A percentile compares a stretch with the other conserved stretches of the same genome.
Evolutionary conservation across 2,888 invertebrate genomes (phyloP).

Genomic region (Xanthia icteritia): DNA sequence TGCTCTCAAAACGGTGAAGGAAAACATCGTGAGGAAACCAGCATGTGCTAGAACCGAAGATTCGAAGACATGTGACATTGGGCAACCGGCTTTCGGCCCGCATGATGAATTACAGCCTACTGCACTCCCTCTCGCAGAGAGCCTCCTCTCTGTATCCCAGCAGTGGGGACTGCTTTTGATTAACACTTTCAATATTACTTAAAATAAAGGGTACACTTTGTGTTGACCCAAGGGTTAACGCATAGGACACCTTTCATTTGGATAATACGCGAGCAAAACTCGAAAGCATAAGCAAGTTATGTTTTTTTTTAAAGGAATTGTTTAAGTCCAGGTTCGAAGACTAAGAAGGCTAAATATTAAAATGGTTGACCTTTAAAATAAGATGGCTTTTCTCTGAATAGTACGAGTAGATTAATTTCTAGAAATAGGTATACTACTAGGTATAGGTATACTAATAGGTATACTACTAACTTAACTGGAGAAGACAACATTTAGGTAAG

Average conservation of each 20-base stretch:
- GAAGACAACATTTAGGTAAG: background rate
- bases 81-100: too few species aligned
- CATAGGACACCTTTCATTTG: too few species aligned
- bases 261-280: background rate
- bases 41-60: too few species aligned
- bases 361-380: slow-evolving; percentile 5
- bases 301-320: background rate
- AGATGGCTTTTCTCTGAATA: background rate
- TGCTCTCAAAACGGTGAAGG: too few species aligned
- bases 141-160: background rate
- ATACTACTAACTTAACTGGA: background rate
- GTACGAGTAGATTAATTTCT: background rate
- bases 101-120: too few species aligned
- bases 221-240: background rate
- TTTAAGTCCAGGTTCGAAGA: background rate
- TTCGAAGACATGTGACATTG: too few species aligned
- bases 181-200: background rate
- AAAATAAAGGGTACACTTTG: background rate
- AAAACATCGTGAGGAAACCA: too few species aligned
- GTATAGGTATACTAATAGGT: too few species aligned
- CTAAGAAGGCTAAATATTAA: background rate
- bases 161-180: background rate
- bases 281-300: too few species aligned
- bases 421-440: background rate
- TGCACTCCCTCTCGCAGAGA: background rate